phyloP scores from a whole-genome alignment of 2,113 vertebrate genomes.

The Tichodroma muraria region DNA sequence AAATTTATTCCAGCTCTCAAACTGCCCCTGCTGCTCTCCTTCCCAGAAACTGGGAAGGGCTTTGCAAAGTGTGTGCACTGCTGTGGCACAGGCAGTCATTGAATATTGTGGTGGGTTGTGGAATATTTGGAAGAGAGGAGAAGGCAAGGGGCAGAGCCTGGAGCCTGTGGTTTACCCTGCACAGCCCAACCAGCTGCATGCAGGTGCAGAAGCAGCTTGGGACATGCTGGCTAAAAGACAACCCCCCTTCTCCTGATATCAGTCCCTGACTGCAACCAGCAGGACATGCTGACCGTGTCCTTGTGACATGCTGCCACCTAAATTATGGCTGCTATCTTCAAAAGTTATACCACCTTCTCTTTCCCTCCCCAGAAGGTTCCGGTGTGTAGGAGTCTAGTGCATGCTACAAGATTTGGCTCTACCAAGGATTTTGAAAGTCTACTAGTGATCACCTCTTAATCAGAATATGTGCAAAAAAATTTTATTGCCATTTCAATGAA shows the following conservation, averaged over 20 bases:
- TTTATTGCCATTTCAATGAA: not conserved
- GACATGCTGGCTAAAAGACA: not conserved
- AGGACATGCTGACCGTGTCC: not conserved
- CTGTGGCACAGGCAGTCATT: not conserved
- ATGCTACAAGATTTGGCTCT: not conserved
- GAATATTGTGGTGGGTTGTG: fast-evolving
- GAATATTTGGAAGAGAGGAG: not conserved
- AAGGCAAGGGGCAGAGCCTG: fast-evolving
- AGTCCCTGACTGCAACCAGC: not conserved
- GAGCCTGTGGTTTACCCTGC: not conserved
- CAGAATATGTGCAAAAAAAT: not conserved
- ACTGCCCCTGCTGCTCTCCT: not conserved
- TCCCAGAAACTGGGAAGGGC: not conserved
- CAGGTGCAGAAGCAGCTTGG: not conserved
- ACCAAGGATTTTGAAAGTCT: not conserved
- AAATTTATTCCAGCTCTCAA: not conserved
- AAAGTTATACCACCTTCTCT: not conserved
- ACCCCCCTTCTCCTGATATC: fast-evolving
- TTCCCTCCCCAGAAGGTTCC: not conserved
- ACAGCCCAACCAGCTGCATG: not conserved
- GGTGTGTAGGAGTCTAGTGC: not conserved
- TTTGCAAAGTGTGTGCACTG: not conserved
- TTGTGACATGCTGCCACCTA: not conserved
- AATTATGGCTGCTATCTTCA: not conserved
- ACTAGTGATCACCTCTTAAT: not conserved